Evolutionary conservation across 2,113 vertebrate species (phyloP), one percentile per base, ranked within the genome.

Genomic region (Cranoglanis bouderius): DNA sequence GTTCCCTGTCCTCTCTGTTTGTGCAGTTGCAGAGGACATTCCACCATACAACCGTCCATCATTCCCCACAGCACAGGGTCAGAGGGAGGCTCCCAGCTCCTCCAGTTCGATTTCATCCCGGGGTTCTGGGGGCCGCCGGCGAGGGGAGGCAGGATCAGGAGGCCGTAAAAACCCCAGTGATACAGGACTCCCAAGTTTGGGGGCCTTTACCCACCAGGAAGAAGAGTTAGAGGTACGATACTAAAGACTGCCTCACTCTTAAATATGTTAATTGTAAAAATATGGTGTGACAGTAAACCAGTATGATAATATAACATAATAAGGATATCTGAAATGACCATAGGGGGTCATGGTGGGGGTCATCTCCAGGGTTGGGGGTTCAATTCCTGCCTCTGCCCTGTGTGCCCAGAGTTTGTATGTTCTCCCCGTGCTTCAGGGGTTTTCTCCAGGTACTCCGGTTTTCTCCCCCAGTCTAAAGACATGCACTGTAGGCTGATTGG

Each of bases 91-190:
- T n/a, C 98, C 97, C 61, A 98, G 98, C 94, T 99, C 98, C 90
- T 99, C 98, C 91, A 98, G 98, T 93, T 99, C 98, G 53, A 97
- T 99, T 97, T 99, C 98, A 6, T 99, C 98, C 83, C 95, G 98
- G 94, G 98, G 98, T n/a, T 99, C 98, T 21, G 98, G 97, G 92
- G 97, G 97, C 35, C 96, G 97, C 88, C 96, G 97, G 93, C 97
- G 98, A 95, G 96, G 95, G 90, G 98, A 99, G 78, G 93, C 93
- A 92, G 92, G 94, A 94, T 89, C 91, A 59, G 96, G 94, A 35
- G 94, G 95, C 88, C 96, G 97, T 93, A 97, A 97, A 93, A 98
- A 97, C 93, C 96, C 97, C 90, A 89, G 90, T 82, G 95, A 96
- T 57, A 95, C 97, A 91, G 96, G 97, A 94, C 96, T 97, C 94